Evolutionary conservation across 2,797 vertebrate genomes (phyloP).

Genomic region (Lithobates pipiens): DNA sequence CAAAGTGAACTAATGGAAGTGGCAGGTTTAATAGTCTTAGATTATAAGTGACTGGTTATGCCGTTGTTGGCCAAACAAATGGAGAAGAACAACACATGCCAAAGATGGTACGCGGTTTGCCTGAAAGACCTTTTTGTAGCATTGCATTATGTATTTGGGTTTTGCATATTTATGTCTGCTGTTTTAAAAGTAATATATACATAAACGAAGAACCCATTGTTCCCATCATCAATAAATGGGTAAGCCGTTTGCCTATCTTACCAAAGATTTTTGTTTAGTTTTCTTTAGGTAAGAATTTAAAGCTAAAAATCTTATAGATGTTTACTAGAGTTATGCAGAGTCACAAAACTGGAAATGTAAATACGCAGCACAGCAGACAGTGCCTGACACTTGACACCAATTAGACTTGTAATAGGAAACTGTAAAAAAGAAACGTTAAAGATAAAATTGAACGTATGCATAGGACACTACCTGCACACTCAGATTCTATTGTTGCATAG

Average conservation of each 20-base stretch:
- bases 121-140: neutral
- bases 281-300: neutral
- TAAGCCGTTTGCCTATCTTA: no score
- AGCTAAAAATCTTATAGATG: no score
- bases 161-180: no score
- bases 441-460: neutral
- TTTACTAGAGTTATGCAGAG: no score
- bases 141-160: neutral
- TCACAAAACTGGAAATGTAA: neutral
- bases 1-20: conserved; percentile 43
- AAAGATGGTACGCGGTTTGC: neutral
- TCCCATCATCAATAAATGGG: no score
- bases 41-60: conserved; percentile 43
- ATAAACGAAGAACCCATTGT: no score
- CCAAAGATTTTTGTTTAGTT: neutral
- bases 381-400: neutral
- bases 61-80: conserved; percentile 26
- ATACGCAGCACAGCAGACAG: neutral
- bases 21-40: conserved; percentile 52
- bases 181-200: no score
- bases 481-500: no score
- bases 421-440: neutral
- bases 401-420: neutral
- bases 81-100: conserved; percentile 28
- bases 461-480: neutral